Conservation (phyloP, 2,888 invertebrate species). For the Caprella mutica region DNA sequence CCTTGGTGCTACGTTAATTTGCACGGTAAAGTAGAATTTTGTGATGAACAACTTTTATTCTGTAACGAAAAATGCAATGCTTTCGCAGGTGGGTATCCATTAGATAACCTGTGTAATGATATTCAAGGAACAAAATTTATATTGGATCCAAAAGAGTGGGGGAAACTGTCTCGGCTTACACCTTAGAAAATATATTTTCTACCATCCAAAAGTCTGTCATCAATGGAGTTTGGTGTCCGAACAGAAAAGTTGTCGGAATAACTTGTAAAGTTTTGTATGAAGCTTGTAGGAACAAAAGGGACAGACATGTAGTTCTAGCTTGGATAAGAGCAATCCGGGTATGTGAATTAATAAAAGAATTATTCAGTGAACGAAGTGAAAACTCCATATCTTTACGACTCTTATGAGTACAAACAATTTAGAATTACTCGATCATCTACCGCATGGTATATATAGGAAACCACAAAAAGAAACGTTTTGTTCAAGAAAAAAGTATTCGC, state of each 20-base stretch:
- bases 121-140: not conserved
- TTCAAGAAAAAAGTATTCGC: not conserved
- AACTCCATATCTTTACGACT: not conserved
- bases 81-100: not conserved
- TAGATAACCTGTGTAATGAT: not conserved
- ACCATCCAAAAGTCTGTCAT: not conserved
- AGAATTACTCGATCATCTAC: not conserved
- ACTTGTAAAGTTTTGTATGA: not conserved
- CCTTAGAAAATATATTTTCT: not conserved
- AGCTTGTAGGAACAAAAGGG: not conserved
- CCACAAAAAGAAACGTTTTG: not conserved
- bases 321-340: not conserved
- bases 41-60: not conserved
- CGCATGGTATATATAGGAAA: not conserved
- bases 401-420: not conserved
- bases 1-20: conserved; percentile 6
- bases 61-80: not conserved
- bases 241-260: not conserved
- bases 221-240: not conserved
- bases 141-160: not conserved
- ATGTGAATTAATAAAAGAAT: not conserved
- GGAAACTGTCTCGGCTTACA: not conserved
- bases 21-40: not conserved
- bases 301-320: not conserved
- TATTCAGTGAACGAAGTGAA: not conserved